Base-by-base conservation (phyloP, 2,888 invertebrate genomes). In the Drosophila longiperda region DNA sequence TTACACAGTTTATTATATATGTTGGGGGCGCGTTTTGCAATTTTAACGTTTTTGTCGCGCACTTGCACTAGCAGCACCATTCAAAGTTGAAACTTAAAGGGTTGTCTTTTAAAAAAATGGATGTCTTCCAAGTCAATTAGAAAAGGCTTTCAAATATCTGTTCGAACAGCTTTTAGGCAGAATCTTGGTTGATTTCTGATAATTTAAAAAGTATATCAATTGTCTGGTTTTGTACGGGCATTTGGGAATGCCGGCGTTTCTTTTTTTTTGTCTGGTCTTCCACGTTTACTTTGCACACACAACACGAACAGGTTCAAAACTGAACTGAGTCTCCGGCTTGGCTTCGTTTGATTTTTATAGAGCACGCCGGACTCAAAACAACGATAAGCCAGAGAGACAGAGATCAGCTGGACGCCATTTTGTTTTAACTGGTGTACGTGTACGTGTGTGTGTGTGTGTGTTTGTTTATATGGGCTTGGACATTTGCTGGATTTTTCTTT, bases 391-490 rank as follows among this genome's bases (percentile, higher is more conserved):
- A 53, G 66, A 71, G 75, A 78, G 64, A 73, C 73, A 78, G 78
- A 78, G 80, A 78, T 78, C 80, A 78, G 71, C 53, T 45, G 20
- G 71, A n/a, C 72, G 78, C 80, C 80, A 80, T 80, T 80, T 80
- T 80, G 78, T 75, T 81, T 67, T 50, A 59, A 48, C 40, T 57
- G 12, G 33, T 40, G 42, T 17, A 48, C 32, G 1, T 20, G 4
- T 40, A n/a, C n/a, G 15, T 58, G 38, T 54, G 23, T 26, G 12
- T 53, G 11, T 64, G 26, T 57, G 17, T 49, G 15, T 59, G 53
- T 64, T 23, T 68, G 45, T 48, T 32, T 40, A 20, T 32, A 29
- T 32, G n/a, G 29, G 49, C 38, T 36, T 54, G 48, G 36, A 29
- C 20, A 20, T 57, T 54, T 72, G 58, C 58, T 58, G 49, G 64